Base-by-base conservation (phyloP, 2,797 vertebrate genomes). In the Phaenicophaeus curvirostris region DNA sequence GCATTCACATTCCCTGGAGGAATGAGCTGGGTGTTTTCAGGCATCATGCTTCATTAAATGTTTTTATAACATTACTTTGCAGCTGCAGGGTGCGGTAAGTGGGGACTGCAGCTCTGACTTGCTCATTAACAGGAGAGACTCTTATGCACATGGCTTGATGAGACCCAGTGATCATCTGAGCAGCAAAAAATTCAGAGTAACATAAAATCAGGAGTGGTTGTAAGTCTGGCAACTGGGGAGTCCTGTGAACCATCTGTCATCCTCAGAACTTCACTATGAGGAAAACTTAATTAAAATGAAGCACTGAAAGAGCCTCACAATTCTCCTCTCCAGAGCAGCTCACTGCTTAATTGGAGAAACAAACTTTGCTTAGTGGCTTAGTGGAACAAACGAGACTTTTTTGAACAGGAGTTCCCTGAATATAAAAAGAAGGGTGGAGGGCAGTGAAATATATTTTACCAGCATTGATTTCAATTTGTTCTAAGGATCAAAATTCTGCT, bases 281-380 rank as follows among this genome's bases (percentile, higher is more conserved):
- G 73, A 66, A 89, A 91, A 53, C 48, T 72, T 83, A 87, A 91
- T 93, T 92, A 95, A 95, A 96, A 90, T 39, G 33, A 90, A n/a
- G 11, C 1, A 0, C 8, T 93, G 59, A 42, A 44, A 88, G 58
- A n/a, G 42, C 21, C 20, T 95, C 11, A 2, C 61, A 3, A 3
- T 65, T 74, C 66, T 46, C 72, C 15, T 59, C 48, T 76, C n/a
- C 37, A 41, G 23, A 69, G 39, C 55, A 87, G 66, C 41, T 91
- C n/a, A 5, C 53, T 18, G 37, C 59, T 85, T 89, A 83, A 89
- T 90, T 58, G 57, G 89, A 82, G 83, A 80, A 77, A 69, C 44
- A 69, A 87, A 63, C 8, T 1, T 3, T 62, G 33, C 69, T 71
- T 33, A 5, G 28, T 3, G 19, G 25, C 61, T 87, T 69, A 53